These are phyloP conservation scores for Nebria salina DNA, from an alignment of 2,888 invertebrate species.

Conservation along the genomic window DNA sequence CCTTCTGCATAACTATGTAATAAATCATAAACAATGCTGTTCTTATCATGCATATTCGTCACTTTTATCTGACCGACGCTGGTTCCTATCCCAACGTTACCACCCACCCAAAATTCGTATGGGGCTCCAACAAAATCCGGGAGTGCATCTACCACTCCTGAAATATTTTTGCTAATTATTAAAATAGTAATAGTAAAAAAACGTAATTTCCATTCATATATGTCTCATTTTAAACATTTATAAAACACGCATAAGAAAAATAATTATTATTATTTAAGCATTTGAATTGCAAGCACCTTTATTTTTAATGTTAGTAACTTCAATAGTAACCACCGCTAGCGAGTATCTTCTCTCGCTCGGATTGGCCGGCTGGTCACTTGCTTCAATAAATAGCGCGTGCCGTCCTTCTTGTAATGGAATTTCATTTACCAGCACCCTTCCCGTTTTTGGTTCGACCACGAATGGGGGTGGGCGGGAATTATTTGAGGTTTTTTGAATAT, in stretches of 20 bases:
- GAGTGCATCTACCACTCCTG: conserved; percentile 66
- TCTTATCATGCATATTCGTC: conserved; percentile 74
- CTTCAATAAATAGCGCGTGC: conserved; percentile 85
- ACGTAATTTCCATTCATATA: too few relatives aligned
- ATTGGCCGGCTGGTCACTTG: conserved; percentile 83
- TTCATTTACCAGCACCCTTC: conserved; percentile 73
- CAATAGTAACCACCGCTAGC: conserved; percentile 85
- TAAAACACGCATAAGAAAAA: too few relatives aligned
- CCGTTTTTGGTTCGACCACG: conserved; percentile 75
- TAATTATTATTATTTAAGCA: too few relatives aligned
- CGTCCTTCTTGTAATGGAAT: conserved; percentile 75
- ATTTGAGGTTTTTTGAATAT: conserved; percentile 75
- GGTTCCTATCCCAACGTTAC: conserved; percentile 84
- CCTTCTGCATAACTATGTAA: conserved; percentile 86
- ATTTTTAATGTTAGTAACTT: conserved; percentile 69
- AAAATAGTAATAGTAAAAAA: not conserved
- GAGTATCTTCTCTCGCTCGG: conserved; percentile 85
- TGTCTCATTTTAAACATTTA: too few relatives aligned
- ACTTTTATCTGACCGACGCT: conserved; percentile 87
- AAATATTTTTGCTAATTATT: conserved; percentile 49
- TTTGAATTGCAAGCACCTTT: conserved; percentile 57
- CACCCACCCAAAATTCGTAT: conserved; percentile 91
- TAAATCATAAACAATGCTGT: conserved; percentile 78
- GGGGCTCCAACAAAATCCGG: conserved; percentile 87
- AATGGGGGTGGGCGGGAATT: conserved; percentile 73